Percentiles rank a stretch among this genome's conserved stretches.
Conservation (phyloP, 2,888 invertebrate species). For the Tribolium freemani region DNA sequence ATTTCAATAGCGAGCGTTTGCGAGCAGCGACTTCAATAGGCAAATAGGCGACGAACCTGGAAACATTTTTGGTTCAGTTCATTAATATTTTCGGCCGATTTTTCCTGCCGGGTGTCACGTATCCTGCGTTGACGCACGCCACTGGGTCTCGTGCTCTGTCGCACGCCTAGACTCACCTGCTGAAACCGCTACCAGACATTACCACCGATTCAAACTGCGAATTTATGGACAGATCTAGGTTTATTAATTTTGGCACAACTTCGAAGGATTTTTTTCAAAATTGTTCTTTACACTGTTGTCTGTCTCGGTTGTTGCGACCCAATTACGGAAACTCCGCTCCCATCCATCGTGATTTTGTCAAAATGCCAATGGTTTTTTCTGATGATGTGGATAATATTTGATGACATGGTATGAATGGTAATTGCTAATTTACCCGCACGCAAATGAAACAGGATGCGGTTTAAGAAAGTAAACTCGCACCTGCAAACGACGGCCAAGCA, state of each 20-base stretch:
- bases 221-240: constrained; percentile 30
- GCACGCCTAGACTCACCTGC: constrained; percentile 40
- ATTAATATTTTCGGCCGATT: constrained; percentile 57
- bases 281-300: not conserved
- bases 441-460: constrained; percentile 40
- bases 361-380: constrained; percentile 8
- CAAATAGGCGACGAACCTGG: constrained; percentile 30
- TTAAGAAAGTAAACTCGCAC: constrained; percentile 35
- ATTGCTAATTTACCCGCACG: constrained; percentile 35
- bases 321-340: constrained; percentile 1
- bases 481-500: constrained; percentile 23
- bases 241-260: constrained; percentile 11
- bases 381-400: constrained; percentile 23
- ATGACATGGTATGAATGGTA: constrained; percentile 32
- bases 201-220: constrained; percentile 17
- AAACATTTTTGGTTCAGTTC: constrained; percentile 45
- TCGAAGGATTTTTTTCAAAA: not conserved
- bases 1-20: not conserved
- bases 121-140: constrained; percentile 51
- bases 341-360: not conserved
- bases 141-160: constrained; percentile 48
- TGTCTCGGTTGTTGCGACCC: not conserved
- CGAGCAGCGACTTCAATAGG: constrained; percentile 18
- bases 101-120: constrained; percentile 56
- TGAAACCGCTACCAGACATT: constrained; percentile 29